Evolutionary conservation across 2,113 vertebrate genomes (phyloP), one percentile per base, ranked within the genome.

Genomic region (Conger conger): DNA sequence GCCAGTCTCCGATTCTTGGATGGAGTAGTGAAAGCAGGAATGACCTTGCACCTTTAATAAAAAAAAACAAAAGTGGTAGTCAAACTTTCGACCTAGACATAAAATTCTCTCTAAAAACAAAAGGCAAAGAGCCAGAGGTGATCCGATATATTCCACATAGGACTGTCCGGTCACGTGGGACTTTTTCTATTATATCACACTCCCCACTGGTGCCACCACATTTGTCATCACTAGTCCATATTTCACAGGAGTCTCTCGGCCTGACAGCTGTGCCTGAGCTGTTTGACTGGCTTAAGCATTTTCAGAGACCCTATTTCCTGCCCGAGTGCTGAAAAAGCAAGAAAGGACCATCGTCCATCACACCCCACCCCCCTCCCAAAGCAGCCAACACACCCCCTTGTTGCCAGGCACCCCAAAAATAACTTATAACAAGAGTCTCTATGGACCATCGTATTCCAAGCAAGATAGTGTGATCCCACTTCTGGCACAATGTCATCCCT

Each of bases 301-400:
- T 91, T 83, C 78, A 81, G 84, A n/a, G 45, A 53, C 76, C 37
- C 81, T 68, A 81, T 83, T 78, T 76, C 76, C 80, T 78, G 40
- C 50, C 76, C 87, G 79, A 88, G 85, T 92, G 92, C 92, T 91
- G 91, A 93, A 93, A 91, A 40, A 76, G 91, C 91, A 92, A 92
- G 89, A 85, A 86, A 86, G 86, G 84, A 35, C 88, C 85, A 89
- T 89, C 81, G 80, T 92, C 87, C 89, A 89, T 93, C 90, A 38
- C 37, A 3, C 7, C 50, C 23, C 91, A 86, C 36, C 76, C 77
- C 83, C 20, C 27, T 63, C 63, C 45, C 38, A 23, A 50, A 81
- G 36, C 40, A 35, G 54, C 85, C 76, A 60, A 33, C 68, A 63
- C 23, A 9, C 80, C 36, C 84, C 37, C 60, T 53, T 54, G 82